Conservation (phyloP, 2,113 vertebrate species). For the Corythornis madagascariensis region DNA sequence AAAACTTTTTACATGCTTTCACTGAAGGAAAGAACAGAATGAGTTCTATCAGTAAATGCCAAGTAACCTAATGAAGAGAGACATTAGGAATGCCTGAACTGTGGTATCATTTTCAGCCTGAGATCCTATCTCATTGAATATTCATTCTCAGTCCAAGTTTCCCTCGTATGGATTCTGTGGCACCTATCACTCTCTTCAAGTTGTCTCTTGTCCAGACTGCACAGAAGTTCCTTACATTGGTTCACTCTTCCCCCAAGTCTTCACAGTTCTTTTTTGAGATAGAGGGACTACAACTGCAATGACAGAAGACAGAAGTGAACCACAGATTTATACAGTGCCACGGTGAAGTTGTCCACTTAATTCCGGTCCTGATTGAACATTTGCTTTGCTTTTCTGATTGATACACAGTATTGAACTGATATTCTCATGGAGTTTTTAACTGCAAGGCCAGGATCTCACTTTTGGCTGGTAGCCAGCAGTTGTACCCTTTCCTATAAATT, state of each 20-base stretch:
- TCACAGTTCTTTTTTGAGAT: neutral
- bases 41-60: constrained; percentile 1
- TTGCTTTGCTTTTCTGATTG: neutral
- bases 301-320: accelerated
- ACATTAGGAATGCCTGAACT: neutral
- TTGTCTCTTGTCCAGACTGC: neutral
- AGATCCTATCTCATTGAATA: neutral
- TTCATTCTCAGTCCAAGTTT: neutral
- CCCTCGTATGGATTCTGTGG: neutral
- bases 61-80: neutral
- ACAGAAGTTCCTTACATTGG: neutral
- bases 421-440: neutral
- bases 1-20: neutral
- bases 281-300: neutral
- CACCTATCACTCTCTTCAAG: neutral
- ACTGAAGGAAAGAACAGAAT: neutral
- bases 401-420: neutral
- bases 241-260: neutral
- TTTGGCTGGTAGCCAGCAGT: neutral
- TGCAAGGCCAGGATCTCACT: neutral
- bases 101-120: neutral
- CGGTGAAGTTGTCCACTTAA: neutral
- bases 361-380: neutral
- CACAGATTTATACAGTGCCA: neutral
- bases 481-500: neutral